Evolutionary conservation across 2,797 vertebrate genomes (phyloP).

Genomic region (Natrix natrix): DNA sequence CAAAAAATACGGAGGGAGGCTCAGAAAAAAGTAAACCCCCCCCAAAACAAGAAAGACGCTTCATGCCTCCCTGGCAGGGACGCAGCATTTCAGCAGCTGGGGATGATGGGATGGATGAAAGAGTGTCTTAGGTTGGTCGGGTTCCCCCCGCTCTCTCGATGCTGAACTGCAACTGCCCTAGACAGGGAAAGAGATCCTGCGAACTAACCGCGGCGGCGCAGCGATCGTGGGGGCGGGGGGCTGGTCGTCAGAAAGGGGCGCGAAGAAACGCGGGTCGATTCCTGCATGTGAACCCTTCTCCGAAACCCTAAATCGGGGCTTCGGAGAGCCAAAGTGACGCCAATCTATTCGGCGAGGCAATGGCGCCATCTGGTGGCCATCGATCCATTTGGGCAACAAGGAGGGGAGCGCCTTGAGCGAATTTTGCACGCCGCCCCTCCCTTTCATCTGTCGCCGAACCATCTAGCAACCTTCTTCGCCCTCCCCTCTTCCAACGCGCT

Average conservation of each 20-base stretch:
- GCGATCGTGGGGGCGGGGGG: neutral
- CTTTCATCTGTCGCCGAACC: neutral
- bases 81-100: neutral
- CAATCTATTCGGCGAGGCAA: neutral
- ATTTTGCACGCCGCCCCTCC: neutral
- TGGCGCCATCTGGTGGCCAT: constrained; percentile 1
- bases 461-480: neutral
- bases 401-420: neutral
- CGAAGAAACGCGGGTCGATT: neutral
- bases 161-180: neutral
- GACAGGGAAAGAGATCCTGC: neutral
- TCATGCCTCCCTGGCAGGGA: neutral
- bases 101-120: neutral
- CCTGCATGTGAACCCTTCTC: neutral
- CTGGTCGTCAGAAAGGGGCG: neutral
- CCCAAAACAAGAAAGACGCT: neutral
- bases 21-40: neutral
- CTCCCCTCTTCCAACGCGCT: neutral
- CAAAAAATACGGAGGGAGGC: too few relatives aligned
- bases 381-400: neutral
- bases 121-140: too few relatives aligned
- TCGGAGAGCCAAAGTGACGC: neutral
- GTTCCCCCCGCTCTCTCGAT: neutral
- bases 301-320: neutral
- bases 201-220: neutral